Evolutionary conservation across 2,113 vertebrate genomes (phyloP).

Genomic region (Beaufortia kweichowensis): DNA sequence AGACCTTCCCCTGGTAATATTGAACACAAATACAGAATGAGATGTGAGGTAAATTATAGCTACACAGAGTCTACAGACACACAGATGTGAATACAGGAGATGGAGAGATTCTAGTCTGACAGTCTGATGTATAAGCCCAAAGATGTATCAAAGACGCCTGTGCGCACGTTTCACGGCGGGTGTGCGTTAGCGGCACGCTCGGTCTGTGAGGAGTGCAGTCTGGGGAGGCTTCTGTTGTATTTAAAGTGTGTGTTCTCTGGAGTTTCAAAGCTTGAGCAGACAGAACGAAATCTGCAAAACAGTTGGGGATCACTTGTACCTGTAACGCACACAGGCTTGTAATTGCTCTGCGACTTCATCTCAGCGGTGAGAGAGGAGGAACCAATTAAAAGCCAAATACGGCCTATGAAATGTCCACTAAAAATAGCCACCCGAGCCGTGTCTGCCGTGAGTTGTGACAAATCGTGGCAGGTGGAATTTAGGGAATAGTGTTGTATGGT

Average conservation of each 20-base stretch:
- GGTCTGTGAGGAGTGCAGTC: constrained; percentile 5
- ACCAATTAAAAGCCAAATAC: constrained; percentile 71
- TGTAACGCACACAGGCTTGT: constrained; percentile 39
- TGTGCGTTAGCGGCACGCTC: neutral
- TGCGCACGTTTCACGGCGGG: constrained; percentile 3
- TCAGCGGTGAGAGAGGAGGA: constrained; percentile 68
- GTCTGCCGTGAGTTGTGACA: constrained; percentile 41
- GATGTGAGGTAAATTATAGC: constrained; percentile 30
- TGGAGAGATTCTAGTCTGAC: neutral
- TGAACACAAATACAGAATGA: constrained; percentile 29
- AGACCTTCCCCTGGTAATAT: constrained; percentile 29
- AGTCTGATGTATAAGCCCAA: neutral
- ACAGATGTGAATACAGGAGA: constrained; percentile 16
- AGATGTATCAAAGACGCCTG: constrained; percentile 30
- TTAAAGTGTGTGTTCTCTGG: constrained; percentile 24
- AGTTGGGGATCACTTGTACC: constrained; percentile 40
- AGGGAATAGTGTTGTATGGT: constrained; percentile 35
- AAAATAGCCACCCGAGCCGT: constrained; percentile 41
- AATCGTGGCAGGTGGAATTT: constrained; percentile 19
- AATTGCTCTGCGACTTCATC: constrained; percentile 74
- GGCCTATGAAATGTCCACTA: constrained; percentile 57
- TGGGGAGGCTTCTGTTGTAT: constrained; percentile 26
- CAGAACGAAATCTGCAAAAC: constrained; percentile 27
- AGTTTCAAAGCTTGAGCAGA: constrained; percentile 20
- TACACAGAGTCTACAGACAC: constrained; percentile 9